A percentile compares a stretch with the other conserved stretches of the same genome.
Conservation (phyloP, 2,888 invertebrate species). For the Choreutis nemorana region DNA sequence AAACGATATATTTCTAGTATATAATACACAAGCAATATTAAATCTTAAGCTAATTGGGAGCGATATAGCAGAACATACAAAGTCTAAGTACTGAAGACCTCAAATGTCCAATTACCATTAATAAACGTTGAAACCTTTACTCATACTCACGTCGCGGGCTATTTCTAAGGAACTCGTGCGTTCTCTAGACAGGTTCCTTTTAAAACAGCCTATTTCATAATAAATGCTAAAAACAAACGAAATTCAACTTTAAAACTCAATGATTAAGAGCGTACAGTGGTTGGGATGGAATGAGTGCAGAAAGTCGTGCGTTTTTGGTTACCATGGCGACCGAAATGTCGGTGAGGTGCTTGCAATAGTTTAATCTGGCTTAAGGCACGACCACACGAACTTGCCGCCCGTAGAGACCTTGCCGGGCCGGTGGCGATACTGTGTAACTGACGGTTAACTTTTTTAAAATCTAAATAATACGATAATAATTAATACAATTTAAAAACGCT, state of each 20-base stretch:
- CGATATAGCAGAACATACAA: too few relatives aligned
- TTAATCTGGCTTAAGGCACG: constrained; percentile 48
- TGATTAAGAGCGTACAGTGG: not conserved
- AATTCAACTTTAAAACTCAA: not conserved
- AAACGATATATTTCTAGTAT: too few relatives aligned
- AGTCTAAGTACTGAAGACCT: too few relatives aligned
- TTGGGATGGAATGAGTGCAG: constrained; percentile 10
- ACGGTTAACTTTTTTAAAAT: not conserved
- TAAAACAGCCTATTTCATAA: constrained; percentile 34
- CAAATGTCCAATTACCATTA: not conserved
- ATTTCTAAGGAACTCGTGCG: constrained; percentile 27
- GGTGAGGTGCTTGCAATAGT: constrained; percentile 52
- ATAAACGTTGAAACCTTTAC: not conserved
- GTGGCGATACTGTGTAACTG: constrained; percentile 12
- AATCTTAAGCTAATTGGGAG: too few relatives aligned
- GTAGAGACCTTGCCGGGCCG: constrained; percentile 32
- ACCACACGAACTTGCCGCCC: constrained; percentile 36
- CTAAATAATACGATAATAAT: too few relatives aligned
- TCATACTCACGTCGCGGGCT: constrained; percentile 15
- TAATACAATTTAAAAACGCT: too few relatives aligned
- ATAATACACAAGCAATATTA: constrained; percentile 3
- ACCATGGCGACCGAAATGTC: constrained; percentile 51
- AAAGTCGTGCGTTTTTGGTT: constrained; percentile 42
- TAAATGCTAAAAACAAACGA: constrained; percentile 2
- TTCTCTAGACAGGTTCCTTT: constrained; percentile 27